These are phyloP conservation scores for Eurosta solidaginis DNA, from an alignment of 1,140 invertebrate species.

Conservation along the genomic window DNA sequence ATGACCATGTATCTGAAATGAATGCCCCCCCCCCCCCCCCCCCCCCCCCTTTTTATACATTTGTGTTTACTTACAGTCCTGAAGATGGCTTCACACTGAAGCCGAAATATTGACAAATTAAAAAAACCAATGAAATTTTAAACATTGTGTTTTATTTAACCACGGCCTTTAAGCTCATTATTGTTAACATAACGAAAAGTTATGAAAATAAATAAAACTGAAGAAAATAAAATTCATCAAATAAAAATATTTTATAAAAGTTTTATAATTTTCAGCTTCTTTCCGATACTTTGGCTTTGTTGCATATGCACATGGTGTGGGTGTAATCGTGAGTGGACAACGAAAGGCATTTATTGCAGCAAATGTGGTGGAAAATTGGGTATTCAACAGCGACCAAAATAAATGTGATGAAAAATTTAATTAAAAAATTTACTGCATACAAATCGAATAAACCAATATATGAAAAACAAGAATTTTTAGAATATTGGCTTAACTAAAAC, in stretches of 20 bases:
- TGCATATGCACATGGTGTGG: conserved; percentile 55
- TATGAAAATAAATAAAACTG: too few relatives aligned
- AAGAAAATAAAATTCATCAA: background rate
- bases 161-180: too few relatives aligned
- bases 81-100: too few relatives aligned
- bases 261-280: conserved; percentile 38
- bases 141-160: too few relatives aligned
- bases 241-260: background rate
- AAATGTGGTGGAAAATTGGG: conserved; percentile 54
- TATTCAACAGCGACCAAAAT: conserved; percentile 49
- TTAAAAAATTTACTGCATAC: background rate
- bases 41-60: too few relatives aligned
- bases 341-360: conserved; percentile 53
- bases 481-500: too few relatives aligned
- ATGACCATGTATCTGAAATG: too few relatives aligned
- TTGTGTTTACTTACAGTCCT: too few relatives aligned
- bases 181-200: too few relatives aligned
- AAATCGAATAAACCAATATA: background rate
- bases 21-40: too few relatives aligned
- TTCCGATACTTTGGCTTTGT: conserved; percentile 55
- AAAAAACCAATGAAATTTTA: too few relatives aligned
- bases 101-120: too few relatives aligned
- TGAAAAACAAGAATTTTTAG: background rate
- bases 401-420: background rate
- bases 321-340: conserved; percentile 56